Evolutionary conservation across 2,888 invertebrate genomes (phyloP), one percentile per base, ranked within the genome.

Genomic region (Drosophila ochracea): DNA sequence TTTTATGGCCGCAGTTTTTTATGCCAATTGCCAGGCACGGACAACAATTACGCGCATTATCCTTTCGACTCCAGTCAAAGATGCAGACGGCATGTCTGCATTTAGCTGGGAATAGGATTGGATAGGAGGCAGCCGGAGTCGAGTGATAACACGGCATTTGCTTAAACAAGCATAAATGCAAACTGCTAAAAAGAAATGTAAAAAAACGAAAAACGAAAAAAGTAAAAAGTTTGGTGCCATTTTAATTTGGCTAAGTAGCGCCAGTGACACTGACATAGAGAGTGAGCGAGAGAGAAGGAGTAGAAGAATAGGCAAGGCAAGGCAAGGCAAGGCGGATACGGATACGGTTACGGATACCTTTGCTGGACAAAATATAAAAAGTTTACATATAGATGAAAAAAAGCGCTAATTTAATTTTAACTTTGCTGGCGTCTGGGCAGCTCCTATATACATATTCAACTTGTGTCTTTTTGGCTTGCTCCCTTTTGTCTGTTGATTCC

Each of bases 211-310:
- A 52, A 57, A 19, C 0, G 30, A 30, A 31, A 30, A 52, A 57
- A 19, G 1, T n/a, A 21, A 54, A 63, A 61, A 77, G 54, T 67
- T 70, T 50, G 64, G 35, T 65, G 76, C 82, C 78, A 82, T 89
- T 86, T 86, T 89, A 89, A 86, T 86, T 89, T 89, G 76, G 84
- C 88, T 86, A 89, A 86, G 85, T 86, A 86, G 90, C 80, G 68
- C 57, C 89, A 89, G 84, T 86, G 81, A 84, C 83, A 80, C 73
- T 75, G 63, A 71, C 68, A 63, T 49, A 63, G 47, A 67, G 62
- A 59, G 21, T 39, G 39, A 39, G 64, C 10, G 55, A 25, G 31
- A 1, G 33, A 1, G 39, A 47, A 35, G 11, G 16, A 30, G 16
- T 28, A 57, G 13, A 13, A n/a, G 19, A n/a, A 25, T n/a, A 30